phyloP scores from a whole-genome alignment of 2,113 vertebrate genomes.

The Romanogobio albipinnatus region DNA sequence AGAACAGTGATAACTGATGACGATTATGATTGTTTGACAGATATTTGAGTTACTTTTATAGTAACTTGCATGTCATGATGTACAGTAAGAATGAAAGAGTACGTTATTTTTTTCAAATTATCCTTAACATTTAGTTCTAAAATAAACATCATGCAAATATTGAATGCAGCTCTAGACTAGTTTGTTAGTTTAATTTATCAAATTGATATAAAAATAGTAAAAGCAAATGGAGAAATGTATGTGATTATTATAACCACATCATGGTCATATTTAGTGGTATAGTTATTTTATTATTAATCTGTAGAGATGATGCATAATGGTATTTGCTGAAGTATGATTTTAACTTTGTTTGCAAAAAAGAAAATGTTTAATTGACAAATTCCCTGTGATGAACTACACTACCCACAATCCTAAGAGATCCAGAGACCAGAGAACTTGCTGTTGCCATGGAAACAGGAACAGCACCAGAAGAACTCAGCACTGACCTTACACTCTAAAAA shows the following conservation, averaged over 20 bases:
- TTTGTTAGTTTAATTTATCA: too few species aligned
- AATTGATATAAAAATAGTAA: too few species aligned
- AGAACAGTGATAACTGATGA: not conserved
- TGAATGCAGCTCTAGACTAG: too few species aligned
- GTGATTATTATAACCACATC: not conserved
- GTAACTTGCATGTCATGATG: not conserved
- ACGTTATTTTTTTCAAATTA: not conserved
- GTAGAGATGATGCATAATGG: not conserved
- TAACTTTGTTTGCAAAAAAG: too few species aligned
- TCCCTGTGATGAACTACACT: not conserved
- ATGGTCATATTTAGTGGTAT: not conserved
- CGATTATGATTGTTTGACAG: too few species aligned
- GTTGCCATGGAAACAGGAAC: not conserved
- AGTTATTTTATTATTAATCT: not conserved
- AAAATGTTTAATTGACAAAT: too few species aligned
- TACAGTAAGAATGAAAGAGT: not conserved
- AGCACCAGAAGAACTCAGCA: constrained; percentile 1
- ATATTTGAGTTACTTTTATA: not conserved
- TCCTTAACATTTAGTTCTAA: not conserved
- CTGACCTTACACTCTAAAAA: not conserved
- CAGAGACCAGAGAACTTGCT: not conserved
- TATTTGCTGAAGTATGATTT: not conserved
- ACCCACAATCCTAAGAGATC: not conserved
- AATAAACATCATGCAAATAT: not conserved
- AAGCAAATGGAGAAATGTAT: not conserved